Evolutionary conservation across 2,113 vertebrate genomes (phyloP).

Genomic region (Colossoma macropomum): DNA sequence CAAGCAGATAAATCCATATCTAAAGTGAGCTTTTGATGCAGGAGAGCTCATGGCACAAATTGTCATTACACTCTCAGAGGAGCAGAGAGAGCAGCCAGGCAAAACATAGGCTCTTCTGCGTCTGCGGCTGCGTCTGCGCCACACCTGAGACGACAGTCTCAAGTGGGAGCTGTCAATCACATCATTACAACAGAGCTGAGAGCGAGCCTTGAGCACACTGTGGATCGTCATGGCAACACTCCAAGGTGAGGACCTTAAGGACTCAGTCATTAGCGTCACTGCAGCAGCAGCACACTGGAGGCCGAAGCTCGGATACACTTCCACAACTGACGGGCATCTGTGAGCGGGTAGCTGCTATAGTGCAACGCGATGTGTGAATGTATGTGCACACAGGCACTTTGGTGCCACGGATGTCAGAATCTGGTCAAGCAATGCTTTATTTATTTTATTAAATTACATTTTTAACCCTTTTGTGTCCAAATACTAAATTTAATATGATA

Average conservation of each 20-base stretch:
- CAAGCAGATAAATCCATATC: constrained; percentile 7
- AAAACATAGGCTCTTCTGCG: constrained; percentile 6
- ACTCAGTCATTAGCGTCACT: constrained; percentile 49
- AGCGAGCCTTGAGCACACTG: constrained; percentile 41
- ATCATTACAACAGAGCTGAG: constrained; percentile 33
- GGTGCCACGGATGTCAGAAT: too few species aligned
- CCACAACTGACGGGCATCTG: not conserved
- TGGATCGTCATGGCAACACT: constrained; percentile 55
- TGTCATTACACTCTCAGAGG: constrained; percentile 2
- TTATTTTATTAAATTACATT: too few species aligned
- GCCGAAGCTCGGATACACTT: constrained; percentile 22
- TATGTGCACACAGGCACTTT: too few species aligned
- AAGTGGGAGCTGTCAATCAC: constrained; percentile 43
- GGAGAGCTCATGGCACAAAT: not conserved
- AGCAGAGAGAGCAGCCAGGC: not conserved
- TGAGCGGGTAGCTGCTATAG: too few species aligned
- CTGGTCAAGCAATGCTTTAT: too few species aligned
- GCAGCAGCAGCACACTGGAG: constrained; percentile 42
- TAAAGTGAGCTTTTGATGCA: constrained; percentile 14
- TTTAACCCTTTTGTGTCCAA: too few species aligned
- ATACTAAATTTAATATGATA: too few species aligned
- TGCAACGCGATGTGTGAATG: too few species aligned
- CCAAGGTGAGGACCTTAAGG: constrained; percentile 47
- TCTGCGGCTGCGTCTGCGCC: not conserved
- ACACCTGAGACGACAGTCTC: constrained; percentile 44